Evolutionary conservation across 1,140 invertebrate genomes (phyloP), one percentile per base, ranked within the genome.

Genomic region (Conopomorpha cramerella): DNA sequence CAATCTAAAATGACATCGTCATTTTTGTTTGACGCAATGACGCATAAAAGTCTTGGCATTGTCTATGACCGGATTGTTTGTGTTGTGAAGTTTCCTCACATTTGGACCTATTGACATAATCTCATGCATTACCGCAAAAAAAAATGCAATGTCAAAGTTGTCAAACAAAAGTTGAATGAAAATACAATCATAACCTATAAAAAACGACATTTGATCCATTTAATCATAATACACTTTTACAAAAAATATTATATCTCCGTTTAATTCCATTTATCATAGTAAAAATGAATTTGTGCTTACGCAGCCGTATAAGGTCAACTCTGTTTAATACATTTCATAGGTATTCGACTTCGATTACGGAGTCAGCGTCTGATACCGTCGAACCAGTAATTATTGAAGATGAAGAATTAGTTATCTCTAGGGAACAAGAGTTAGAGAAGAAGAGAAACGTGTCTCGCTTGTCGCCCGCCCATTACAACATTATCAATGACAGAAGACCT

Each of bases 401-500:
- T 41, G 51, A 51, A 10, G 70, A 76, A 28, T 62, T 64, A 47
- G 38, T 50, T 8, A 31, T 39, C 14, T 62, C 55, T 8, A 60
- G 42, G 41, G 66, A 72, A 36, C 54, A 41, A 28, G 62, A 64
- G 30, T 65, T 76, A 18, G 49, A 70, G 28, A 64, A 57, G 39
- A 72, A 64, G 37, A 55, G 71, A 26, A 70, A 76, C 28, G 56
- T 54, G 11, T 76, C 71, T 3, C 42, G 64, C 8, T 41, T 76
- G 16, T 48, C 59, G 8, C 3, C 12, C 2, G 45, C 55, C 3
- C 71, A 76, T 41, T 61, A 41, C 30, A 72, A 73, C 32, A 12
- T 67, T 7, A 47, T 65, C 2, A 52, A 72, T 41, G 60, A 47
- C 1, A 50, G 45, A 19, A 42, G 54, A 10, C 66, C 71, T 0